phyloP scores from a whole-genome alignment of 2,797 vertebrate genomes.

The Gymnothorax javanicus region DNA sequence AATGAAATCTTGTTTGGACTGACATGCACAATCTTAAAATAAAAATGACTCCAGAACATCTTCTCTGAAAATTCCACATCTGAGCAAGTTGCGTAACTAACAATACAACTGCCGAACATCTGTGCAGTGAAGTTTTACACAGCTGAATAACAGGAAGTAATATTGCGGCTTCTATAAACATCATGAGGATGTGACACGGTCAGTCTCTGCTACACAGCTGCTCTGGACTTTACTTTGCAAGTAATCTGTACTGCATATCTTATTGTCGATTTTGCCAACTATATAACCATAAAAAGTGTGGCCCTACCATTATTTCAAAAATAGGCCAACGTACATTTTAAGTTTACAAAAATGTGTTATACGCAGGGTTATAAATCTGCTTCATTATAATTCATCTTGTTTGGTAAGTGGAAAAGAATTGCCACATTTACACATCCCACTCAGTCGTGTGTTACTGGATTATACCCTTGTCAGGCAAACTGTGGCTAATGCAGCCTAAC shows the following conservation, averaged over 20 bases:
- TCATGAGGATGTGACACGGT: neutral
- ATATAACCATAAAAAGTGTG: neutral
- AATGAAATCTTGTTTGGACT: neutral
- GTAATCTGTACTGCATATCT: neutral
- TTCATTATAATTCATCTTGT: neutral
- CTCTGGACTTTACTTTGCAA: neutral
- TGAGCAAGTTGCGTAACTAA: neutral
- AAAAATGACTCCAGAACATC: neutral
- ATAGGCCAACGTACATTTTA: neutral
- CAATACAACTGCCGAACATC: neutral
- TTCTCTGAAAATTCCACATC: neutral
- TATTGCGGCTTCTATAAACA: neutral
- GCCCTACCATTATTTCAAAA: neutral
- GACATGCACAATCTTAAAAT: neutral
- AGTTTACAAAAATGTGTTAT: neutral
- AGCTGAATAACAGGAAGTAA: neutral
- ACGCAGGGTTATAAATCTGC: neutral
- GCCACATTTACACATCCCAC: neutral
- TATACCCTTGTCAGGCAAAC: neutral
- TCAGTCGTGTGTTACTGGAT: neutral
- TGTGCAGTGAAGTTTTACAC: neutral
- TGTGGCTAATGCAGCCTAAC: slow-evolving; percentile 6
- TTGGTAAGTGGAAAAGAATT: neutral
- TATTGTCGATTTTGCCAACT: neutral
- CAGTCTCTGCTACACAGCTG: neutral